Evolutionary conservation across 2,888 invertebrate genomes (phyloP).

Genomic region (Euzetes globulus): DNA sequence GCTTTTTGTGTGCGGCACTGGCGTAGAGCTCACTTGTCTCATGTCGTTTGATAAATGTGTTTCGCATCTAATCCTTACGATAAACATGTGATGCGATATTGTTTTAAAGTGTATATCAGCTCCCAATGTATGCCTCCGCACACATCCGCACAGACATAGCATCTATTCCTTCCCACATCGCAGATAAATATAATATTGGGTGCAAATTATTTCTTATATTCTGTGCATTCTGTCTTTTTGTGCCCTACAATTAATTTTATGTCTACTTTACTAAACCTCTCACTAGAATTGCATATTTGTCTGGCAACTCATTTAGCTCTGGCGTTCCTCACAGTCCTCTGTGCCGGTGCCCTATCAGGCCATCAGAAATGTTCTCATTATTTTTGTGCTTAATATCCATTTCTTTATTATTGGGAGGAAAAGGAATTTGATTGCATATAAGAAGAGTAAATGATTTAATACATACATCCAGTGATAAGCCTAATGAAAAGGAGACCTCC

Average conservation of each 20-base stretch:
- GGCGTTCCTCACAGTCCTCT: not conserved
- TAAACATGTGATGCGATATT: conserved; percentile 20
- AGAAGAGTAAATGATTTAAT: conserved; percentile 17
- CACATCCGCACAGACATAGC: not conserved
- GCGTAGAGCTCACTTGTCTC: not conserved
- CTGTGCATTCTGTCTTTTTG: not conserved
- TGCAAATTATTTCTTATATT: not conserved
- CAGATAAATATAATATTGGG: too few relatives aligned
- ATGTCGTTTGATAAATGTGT: conserved; percentile 18
- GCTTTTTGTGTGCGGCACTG: not conserved
- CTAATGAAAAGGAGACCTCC: not conserved
- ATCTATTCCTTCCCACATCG: not conserved
- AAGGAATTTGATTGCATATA: conserved; percentile 22
- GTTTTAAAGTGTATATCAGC: not conserved
- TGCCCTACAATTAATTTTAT: not conserved
- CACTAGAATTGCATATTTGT: not conserved
- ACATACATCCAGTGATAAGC: conserved; percentile 11
- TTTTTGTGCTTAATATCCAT: not conserved
- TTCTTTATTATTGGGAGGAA: not conserved
- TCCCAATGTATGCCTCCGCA: not conserved
- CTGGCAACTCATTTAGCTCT: not conserved
- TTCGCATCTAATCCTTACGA: conserved; percentile 8
- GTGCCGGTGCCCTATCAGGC: not conserved
- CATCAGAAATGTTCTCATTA: conserved; percentile 6
- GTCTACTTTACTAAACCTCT: not conserved